A percentile compares a stretch with the other conserved stretches of the same genome.
Conservation (phyloP, 2,797 vertebrate genomes). For the Melopsittacus undulatus region DNA sequence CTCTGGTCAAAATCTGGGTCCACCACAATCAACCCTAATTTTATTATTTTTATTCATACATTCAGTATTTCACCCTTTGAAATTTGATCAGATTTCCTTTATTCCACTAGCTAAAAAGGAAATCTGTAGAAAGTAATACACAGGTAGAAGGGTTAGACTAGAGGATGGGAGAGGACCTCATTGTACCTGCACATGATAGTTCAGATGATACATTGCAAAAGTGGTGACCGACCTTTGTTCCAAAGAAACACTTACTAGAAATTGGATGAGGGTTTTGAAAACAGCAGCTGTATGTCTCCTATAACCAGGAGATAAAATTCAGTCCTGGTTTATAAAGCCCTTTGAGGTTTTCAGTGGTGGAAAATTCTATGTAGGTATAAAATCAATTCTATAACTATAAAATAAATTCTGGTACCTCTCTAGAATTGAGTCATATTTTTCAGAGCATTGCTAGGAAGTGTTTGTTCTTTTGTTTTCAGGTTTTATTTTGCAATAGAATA, state of each 20-base stretch:
- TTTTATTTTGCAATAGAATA: background rate
- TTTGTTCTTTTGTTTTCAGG: background rate
- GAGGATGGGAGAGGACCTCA: background rate
- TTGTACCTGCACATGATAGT: background rate
- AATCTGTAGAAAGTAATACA: background rate
- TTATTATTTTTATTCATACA: background rate
- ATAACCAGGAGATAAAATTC: background rate
- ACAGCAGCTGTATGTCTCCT: background rate
- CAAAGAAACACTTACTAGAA: background rate
- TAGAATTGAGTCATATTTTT: background rate
- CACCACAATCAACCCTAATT: background rate
- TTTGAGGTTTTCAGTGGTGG: background rate
- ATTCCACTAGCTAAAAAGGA: background rate
- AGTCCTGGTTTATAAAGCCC: background rate
- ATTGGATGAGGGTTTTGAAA: background rate
- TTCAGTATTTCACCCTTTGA: background rate
- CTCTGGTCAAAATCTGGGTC: background rate
- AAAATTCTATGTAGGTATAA: background rate
- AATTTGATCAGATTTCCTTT: background rate
- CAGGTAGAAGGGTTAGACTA: background rate
- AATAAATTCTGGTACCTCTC: background rate
- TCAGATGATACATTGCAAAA: background rate
- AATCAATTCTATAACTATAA: background rate
- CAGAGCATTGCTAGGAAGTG: background rate
- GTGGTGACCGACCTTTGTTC: background rate